Evolutionary conservation across 2,888 invertebrate genomes (phyloP), one percentile per base, ranked within the genome.

Genomic region (Chromoteleia sp.): DNA sequence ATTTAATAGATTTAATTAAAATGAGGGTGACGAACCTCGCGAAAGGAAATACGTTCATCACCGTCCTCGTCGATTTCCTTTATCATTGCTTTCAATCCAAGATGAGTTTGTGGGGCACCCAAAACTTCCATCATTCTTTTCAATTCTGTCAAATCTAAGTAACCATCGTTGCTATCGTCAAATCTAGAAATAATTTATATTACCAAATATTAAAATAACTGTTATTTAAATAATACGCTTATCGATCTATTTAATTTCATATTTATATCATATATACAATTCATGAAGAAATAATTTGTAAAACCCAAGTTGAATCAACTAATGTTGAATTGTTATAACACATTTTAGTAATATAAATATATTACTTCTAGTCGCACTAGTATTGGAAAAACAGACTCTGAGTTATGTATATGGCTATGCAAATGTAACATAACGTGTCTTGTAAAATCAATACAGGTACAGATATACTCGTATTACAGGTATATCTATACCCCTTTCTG

Each of bases 41-140:
- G 94, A 92, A 98, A 98, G 86, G 97, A 97, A 87, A 99, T 97
- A 89, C 95, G 95, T 81, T 95, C 95, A 91, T 97, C 97, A 39
- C 94, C 94, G 89, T 97, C 97, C 90, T 97, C 97, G 89, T 97
- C 97, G 2, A 97, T 96, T 92, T 97, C 97, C 81, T 96, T 94
- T 88, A 99, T 99, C 98, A 99, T 98, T 36, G 95, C 96, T 92
- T 99, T 99, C 21, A 99, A 94, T 0, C 97, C 97, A 65, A 99
- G 93, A 92, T 99, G 98, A 0, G 99, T 99, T 92, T 99, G 99
- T 10, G 99, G 98, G 0, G 97, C 98, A 7, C 97, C 98, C 70
- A 99, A 92, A 80, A 97, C 96, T 92, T 99, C 99, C 98, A 98
- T 98, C 98, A 98, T 98, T 21, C 96, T 93, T 92, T 99, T 99